Evolutionary conservation across 2,888 invertebrate genomes (phyloP).

Genomic region (Xanthorhoe spadicearia): DNA sequence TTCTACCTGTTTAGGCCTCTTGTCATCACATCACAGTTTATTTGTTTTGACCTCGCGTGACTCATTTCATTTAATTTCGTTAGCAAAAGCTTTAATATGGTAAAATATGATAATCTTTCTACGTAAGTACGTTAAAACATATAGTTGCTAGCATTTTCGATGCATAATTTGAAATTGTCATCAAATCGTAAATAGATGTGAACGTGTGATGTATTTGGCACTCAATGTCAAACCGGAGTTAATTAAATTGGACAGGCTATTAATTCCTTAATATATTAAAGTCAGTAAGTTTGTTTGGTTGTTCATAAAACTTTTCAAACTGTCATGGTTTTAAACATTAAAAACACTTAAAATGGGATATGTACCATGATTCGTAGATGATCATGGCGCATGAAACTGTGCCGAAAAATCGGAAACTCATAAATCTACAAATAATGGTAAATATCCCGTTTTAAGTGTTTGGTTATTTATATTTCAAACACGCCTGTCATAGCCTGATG

Average conservation of each 20-base stretch:
- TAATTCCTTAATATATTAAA: too few species aligned
- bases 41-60: conserved; percentile 22
- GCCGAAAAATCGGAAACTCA: too few species aligned
- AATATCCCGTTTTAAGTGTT: too few species aligned
- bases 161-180: neutral
- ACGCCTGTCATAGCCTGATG: too few species aligned
- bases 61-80: conserved; percentile 45
- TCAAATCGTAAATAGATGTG: neutral
- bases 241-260: neutral
- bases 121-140: neutral
- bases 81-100: conserved; percentile 45
- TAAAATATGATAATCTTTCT: conserved; percentile 40
- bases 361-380: too few species aligned
- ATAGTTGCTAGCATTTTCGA: neutral
- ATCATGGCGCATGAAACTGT: too few species aligned
- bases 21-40: neutral
- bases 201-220: neutral
- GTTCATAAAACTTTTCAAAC: too few species aligned
- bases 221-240: conserved; percentile 3
- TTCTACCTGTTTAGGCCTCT: neutral
- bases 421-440: too few species aligned
- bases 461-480: too few species aligned
- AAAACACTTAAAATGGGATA: too few species aligned
- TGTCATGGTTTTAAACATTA: too few species aligned
- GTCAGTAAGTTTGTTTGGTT: too few species aligned